phyloP scores from a whole-genome alignment of 2,113 vertebrate genomes.

The Andinoacara biseriatus region DNA sequence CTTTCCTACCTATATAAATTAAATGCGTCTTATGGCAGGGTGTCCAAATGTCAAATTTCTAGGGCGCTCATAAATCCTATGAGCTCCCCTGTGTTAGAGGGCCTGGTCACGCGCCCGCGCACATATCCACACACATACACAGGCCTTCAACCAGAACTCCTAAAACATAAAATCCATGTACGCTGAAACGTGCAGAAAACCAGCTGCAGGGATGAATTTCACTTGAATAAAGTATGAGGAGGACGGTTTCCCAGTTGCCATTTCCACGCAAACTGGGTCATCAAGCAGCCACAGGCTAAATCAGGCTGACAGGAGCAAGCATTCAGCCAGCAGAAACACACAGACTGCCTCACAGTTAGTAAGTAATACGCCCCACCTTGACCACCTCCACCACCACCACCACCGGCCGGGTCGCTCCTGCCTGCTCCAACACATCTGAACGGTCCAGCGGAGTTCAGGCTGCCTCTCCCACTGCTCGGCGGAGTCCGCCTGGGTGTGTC shows the following conservation, averaged over 20 bases:
- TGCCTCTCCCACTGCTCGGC: constrained; percentile 58
- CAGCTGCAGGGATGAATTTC: neutral
- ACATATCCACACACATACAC: neutral
- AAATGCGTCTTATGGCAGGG: neutral
- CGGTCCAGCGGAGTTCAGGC: constrained; percentile 46
- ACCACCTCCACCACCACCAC: constrained; percentile 45
- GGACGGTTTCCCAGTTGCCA: constrained; percentile 19
- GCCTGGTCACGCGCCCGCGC: constrained; percentile 16
- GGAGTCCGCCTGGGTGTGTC: constrained; percentile 61
- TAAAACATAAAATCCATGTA: constrained; percentile 12
- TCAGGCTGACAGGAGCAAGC: constrained; percentile 37
- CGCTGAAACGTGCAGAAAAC: neutral
- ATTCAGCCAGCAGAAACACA: constrained; percentile 29
- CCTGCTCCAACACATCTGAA: constrained; percentile 34
- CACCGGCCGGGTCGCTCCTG: constrained; percentile 58
- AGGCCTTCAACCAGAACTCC: constrained; percentile 57
- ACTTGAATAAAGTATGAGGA: constrained; percentile 26
- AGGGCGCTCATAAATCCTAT: constrained; percentile 13
- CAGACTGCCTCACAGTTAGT: constrained; percentile 8
- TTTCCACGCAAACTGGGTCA: constrained; percentile 69
- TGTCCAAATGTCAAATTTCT: constrained; percentile 37
- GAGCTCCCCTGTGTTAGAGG: constrained; percentile 38
- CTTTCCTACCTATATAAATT: constrained; percentile 3
- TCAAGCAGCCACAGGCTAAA: constrained; percentile 53
- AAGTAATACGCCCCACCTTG: constrained; percentile 73